A percentile compares a stretch with the other conserved stretches of the same genome.
Conservation (phyloP, 2,797 vertebrate species). For the Melanotaenia pygmaea region DNA sequence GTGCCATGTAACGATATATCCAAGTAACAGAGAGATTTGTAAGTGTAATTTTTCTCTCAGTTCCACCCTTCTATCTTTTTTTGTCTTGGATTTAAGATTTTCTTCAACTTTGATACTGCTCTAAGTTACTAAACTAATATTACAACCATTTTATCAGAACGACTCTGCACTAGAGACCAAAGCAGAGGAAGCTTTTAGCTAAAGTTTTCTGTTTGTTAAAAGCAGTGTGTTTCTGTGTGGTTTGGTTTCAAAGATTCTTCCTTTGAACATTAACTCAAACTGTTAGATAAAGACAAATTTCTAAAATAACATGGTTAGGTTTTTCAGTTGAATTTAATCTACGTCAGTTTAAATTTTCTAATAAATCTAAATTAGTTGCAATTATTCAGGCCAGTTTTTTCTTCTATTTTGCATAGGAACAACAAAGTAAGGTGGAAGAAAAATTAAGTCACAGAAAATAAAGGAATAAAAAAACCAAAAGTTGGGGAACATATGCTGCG, state of each 20-base stretch:
- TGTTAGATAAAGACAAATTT: background rate
- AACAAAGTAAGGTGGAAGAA: background rate
- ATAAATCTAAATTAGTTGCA: background rate
- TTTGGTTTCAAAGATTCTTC: too few species aligned
- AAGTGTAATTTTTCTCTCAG: background rate
- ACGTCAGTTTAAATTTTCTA: background rate
- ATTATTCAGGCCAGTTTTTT: background rate
- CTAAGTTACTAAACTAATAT: too few species aligned
- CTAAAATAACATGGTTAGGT: background rate
- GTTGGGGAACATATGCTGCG: conserved; percentile 46
- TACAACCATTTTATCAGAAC: background rate
- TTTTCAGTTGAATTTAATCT: background rate
- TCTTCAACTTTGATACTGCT: background rate
- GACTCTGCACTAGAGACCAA: background rate
- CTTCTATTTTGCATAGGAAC: background rate
- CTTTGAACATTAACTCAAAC: too few species aligned
- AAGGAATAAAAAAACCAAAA: conserved; percentile 33
- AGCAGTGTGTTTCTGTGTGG: too few species aligned
- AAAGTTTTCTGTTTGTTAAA: background rate
- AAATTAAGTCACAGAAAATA: conserved; percentile 26
- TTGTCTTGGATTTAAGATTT: background rate
- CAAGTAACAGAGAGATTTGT: background rate
- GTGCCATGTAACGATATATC: background rate
- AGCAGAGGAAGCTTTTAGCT: background rate
- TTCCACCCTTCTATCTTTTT: background rate